Evolutionary conservation across 2,113 vertebrate species (phyloP).

Genomic region (Podarcis raffonei): DNA sequence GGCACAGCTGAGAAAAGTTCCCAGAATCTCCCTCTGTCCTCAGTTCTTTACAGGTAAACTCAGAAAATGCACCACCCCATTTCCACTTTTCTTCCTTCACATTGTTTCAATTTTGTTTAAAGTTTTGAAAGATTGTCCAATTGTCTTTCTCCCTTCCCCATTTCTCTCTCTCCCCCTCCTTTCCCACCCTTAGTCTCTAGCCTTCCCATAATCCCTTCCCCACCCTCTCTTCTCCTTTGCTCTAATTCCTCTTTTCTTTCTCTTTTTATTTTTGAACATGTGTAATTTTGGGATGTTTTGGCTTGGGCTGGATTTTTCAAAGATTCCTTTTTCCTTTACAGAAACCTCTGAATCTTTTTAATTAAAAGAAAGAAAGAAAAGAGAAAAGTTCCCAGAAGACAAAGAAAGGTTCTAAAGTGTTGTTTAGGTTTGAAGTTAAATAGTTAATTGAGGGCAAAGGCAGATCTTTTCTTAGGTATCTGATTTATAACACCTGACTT

Average conservation of each 20-base stretch:
- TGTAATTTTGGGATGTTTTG: constrained; percentile 69
- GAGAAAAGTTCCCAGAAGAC: no score
- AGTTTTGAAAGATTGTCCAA: constrained; percentile 33
- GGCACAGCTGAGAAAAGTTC: no score
- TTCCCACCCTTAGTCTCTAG: constrained; percentile 64
- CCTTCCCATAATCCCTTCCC: constrained; percentile 55
- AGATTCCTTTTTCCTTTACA: constrained; percentile 70
- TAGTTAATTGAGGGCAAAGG: no score
- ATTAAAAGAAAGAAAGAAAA: no score
- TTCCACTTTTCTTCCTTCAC: constrained; percentile 56
- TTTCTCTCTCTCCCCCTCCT: constrained; percentile 38
- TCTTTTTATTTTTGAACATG: constrained; percentile 57
- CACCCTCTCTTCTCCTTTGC: constrained; percentile 56
- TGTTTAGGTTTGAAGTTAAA: no score
- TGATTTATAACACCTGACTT: neutral
- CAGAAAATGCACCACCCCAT: constrained; percentile 36
- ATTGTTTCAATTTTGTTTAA: constrained; percentile 57
- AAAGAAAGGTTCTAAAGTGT: no score
- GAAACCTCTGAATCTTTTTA: constrained; percentile 55
- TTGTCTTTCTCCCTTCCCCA: constrained; percentile 13
- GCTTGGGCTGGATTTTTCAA: constrained; percentile 70
- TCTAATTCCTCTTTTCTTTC: constrained; percentile 40
- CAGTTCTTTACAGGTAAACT: constrained; percentile 69
- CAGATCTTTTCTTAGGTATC: no score
- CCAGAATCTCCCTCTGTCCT: constrained; percentile 25